These are phyloP conservation scores for Diploscapter pachys DNA, from an alignment of 1,140 invertebrate species.

Conservation along the genomic window DNA sequence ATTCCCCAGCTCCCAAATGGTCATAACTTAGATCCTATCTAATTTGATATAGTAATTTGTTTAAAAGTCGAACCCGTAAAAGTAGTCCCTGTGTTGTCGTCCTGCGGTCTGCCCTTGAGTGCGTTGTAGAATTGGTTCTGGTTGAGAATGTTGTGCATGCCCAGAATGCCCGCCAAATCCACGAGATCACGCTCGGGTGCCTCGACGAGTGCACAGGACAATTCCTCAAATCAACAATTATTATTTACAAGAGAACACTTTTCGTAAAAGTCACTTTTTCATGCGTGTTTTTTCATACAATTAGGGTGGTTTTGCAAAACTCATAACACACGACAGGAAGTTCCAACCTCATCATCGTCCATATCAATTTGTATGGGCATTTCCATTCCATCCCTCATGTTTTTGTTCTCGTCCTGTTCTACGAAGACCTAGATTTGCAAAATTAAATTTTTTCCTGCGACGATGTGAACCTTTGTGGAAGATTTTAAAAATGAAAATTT, in stretches of 20 bases:
- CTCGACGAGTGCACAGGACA: constrained; percentile 78
- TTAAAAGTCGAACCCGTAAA: constrained; percentile 32
- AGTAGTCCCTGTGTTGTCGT: constrained; percentile 55
- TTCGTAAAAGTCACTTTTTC: not conserved
- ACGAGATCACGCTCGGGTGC: constrained; percentile 97
- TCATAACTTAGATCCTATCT: not conserved
- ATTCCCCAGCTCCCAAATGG: too few species aligned
- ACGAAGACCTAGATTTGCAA: too few species aligned
- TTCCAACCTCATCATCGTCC: constrained; percentile 49
- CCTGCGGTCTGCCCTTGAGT: constrained; percentile 60
- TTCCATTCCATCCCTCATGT: constrained; percentile 32
- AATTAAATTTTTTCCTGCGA: constrained; percentile 19
- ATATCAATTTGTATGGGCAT: constrained; percentile 59
- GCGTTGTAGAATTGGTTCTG: constrained; percentile 99
- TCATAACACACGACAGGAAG: too few species aligned
- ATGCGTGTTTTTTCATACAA: constrained; percentile 7
- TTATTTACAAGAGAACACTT: too few species aligned
- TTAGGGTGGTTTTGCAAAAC: constrained; percentile 22
- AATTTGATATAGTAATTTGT: not conserved
- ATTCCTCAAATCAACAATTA: constrained; percentile 13
- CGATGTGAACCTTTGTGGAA: constrained; percentile 60
- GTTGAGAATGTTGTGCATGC: constrained; percentile 99
- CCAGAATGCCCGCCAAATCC: constrained; percentile 82
- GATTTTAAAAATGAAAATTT: not conserved
- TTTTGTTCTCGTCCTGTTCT: not conserved